These are phyloP conservation scores for Whitmania pigra DNA, from an alignment of 1,140 invertebrate genomes.

Conservation along the genomic window DNA sequence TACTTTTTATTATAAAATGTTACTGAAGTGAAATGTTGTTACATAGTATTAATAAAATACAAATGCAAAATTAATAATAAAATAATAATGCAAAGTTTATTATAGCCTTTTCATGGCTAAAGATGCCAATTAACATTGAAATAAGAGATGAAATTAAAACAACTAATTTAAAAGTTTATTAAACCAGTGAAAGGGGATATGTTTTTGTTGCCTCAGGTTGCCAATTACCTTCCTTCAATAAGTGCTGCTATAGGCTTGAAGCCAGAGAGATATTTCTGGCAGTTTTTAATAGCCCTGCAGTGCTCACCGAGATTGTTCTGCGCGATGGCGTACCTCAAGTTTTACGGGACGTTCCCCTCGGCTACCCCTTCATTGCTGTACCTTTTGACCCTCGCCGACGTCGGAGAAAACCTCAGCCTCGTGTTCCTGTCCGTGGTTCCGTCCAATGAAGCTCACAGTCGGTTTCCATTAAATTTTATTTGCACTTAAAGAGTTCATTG, in stretches of 20 bases:
- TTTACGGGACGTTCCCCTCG: slow-evolving; percentile 46
- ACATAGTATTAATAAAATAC: too few species aligned
- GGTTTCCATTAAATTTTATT: too few species aligned
- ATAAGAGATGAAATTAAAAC: too few species aligned
- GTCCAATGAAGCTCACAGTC: slow-evolving; percentile 63
- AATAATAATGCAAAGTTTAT: too few species aligned
- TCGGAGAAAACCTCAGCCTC: slow-evolving; percentile 68
- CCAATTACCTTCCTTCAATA: slow-evolving; percentile 80
- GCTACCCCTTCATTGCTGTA: slow-evolving; percentile 40
- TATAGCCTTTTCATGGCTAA: too few species aligned
- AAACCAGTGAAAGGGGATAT: not conserved
- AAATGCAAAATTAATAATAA: too few species aligned
- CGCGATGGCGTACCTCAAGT: slow-evolving; percentile 43
- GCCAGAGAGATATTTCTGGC: slow-evolving; percentile 80
- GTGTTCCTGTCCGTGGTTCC: slow-evolving; percentile 74
- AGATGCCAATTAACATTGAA: too few species aligned
- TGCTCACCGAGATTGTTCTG: slow-evolving; percentile 69
- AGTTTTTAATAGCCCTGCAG: slow-evolving; percentile 74
- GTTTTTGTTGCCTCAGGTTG: slow-evolving; percentile 47
- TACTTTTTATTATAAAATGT: not conserved
- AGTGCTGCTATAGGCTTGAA: slow-evolving; percentile 84
- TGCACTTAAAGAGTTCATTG: too few species aligned
- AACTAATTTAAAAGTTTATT: not conserved
- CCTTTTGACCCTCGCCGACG: slow-evolving; percentile 45
- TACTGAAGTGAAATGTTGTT: too few species aligned